Evolutionary conservation across 2,797 vertebrate genomes (phyloP).

Genomic region (Falco concolor): DNA sequence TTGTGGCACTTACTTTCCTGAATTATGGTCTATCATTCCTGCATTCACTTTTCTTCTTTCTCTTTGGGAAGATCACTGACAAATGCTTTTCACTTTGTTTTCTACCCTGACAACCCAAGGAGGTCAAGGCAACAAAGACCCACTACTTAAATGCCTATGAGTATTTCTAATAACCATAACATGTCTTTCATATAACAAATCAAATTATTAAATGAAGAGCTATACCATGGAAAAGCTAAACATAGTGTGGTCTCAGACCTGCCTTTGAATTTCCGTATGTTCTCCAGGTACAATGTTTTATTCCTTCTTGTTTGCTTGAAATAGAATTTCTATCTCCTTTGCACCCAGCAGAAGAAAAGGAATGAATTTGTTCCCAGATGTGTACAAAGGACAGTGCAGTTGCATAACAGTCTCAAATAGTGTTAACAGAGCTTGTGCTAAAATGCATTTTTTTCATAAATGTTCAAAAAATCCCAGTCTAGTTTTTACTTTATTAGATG

Average conservation of each 20-base stretch:
- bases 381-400: background rate
- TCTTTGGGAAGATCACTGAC: background rate
- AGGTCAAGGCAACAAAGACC: background rate
- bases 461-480: background rate
- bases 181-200: background rate
- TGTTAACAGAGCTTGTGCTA: background rate
- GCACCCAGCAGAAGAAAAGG: background rate
- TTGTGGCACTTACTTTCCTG: background rate
- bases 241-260: background rate
- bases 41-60: background rate
- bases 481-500: background rate
- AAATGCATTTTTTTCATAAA: background rate
- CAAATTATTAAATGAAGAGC: background rate
- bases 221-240: background rate
- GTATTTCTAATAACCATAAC: background rate
- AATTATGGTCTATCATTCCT: background rate
- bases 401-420: background rate
- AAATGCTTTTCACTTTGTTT: background rate
- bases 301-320: background rate
- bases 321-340: background rate
- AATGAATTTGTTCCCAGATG: background rate
- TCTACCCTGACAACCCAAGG: background rate
- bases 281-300: background rate
- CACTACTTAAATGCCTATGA: background rate
- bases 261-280: background rate